Evolutionary conservation across 2,113 vertebrate species (phyloP).

Genomic region (Caranx ignobilis): DNA sequence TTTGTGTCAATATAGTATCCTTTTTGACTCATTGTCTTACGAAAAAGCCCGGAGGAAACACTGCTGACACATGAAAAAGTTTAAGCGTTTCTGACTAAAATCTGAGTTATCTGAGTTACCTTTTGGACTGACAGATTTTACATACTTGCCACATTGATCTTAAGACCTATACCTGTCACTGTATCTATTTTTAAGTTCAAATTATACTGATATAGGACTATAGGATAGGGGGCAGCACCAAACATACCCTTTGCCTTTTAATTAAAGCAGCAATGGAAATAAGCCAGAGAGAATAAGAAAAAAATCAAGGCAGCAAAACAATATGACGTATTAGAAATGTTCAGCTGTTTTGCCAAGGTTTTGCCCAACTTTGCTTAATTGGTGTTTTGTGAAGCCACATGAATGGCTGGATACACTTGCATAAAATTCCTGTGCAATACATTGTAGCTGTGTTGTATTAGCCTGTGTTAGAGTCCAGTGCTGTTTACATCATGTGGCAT

Average conservation of each 20-base stretch:
- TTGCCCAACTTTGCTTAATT: not conserved
- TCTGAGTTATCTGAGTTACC: not conserved
- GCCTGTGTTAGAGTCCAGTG: not conserved
- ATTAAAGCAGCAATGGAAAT: not conserved
- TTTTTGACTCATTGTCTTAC: not conserved
- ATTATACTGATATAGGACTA: not conserved
- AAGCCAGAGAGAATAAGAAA: not conserved
- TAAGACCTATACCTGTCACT: not conserved
- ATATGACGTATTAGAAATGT: not conserved
- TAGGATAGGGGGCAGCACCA: not conserved
- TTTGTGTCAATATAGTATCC: not conserved
- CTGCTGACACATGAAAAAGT: not conserved
- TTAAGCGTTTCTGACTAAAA: not conserved
- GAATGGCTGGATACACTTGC: constrained; percentile 7
- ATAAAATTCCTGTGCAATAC: constrained; percentile 35
- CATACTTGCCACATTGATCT: constrained; percentile 20
- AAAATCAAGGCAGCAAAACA: constrained; percentile 46
- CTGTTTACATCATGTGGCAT: constrained; percentile 9
- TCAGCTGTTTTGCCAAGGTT: not conserved
- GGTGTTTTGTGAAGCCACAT: not conserved
- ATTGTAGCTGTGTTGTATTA: constrained; percentile 8
- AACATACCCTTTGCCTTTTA: not conserved
- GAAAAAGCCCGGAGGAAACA: not conserved
- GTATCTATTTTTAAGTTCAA: not conserved
- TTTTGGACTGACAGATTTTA: constrained; percentile 2